Conservation (phyloP, 2,113 vertebrate species). For the Typhlomys cinereus region DNA sequence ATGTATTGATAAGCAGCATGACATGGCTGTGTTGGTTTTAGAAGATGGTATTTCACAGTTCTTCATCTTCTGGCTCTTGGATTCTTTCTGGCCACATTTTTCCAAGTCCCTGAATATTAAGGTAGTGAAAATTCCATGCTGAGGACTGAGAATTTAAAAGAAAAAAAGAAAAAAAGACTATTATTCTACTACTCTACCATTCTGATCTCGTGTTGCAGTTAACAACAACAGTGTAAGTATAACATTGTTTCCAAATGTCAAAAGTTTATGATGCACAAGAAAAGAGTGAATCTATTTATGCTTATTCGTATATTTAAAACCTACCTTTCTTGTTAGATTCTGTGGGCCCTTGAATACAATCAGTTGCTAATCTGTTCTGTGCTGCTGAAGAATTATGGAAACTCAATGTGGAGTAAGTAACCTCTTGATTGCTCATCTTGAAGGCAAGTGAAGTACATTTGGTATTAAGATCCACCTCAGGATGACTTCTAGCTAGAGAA, state of each 20-base stretch:
- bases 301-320: neutral
- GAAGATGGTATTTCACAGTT: too few species aligned
- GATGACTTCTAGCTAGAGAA: neutral
- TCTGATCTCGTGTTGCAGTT: neutral
- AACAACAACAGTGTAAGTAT: neutral
- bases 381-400: constrained; percentile 36
- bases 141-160: too few species aligned
- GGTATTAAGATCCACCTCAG: neutral
- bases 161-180: too few species aligned
- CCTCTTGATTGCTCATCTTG: constrained; percentile 52
- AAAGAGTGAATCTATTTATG: neutral
- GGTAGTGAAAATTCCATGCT: too few species aligned
- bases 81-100: too few species aligned
- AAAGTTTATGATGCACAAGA: neutral
- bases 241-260: neutral
- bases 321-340: constrained; percentile 32
- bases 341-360: neutral
- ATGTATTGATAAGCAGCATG: too few species aligned
- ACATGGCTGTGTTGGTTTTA: too few species aligned
- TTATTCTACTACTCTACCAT: accelerated
- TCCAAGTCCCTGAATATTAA: too few species aligned
- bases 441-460: neutral
- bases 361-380: neutral
- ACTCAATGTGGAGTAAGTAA: constrained; percentile 1
- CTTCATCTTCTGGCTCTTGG: too few species aligned